phyloP scores from a whole-genome alignment of 2,113 vertebrate species.

The Apodemus speciosus region DNA sequence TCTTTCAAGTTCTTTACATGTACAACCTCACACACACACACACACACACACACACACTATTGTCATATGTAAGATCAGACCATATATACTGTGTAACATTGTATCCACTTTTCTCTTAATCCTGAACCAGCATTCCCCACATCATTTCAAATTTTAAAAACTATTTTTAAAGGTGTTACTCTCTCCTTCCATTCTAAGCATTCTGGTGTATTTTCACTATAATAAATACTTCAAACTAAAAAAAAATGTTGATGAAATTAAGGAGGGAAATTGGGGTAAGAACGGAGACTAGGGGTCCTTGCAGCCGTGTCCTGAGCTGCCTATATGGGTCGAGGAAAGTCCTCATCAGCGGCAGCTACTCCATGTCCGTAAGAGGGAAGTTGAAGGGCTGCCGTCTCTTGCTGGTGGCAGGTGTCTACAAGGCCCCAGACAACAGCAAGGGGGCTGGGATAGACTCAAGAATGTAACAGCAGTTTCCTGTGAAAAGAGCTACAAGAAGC shows the following conservation, averaged over 20 bases:
- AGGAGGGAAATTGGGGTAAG: not conserved
- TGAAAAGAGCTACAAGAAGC: not conserved
- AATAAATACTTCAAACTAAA: slow-evolving; percentile 35
- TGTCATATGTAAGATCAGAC: not conserved
- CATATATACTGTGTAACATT: not conserved
- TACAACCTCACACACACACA: not conserved
- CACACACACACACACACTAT: not conserved
- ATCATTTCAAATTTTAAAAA: slow-evolving; percentile 55
- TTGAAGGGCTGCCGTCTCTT: slow-evolving; percentile 65
- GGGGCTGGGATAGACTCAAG: not conserved
- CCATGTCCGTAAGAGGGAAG: slow-evolving; percentile 67
- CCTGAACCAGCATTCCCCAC: slow-evolving; percentile 45
- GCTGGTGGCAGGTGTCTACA: slow-evolving; percentile 21
- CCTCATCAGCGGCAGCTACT: slow-evolving; percentile 59
- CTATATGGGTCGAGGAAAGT: not conserved
- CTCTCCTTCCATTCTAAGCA: not conserved
- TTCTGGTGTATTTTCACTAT: slow-evolving; percentile 6
- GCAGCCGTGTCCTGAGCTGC: slow-evolving; percentile 26
- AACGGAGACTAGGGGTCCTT: not conserved
- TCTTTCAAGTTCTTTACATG: slow-evolving; percentile 36
- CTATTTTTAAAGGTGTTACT: slow-evolving; percentile 33
- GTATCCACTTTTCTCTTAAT: slow-evolving; percentile 36
- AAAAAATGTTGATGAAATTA: not conserved
- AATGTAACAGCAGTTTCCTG: not conserved
- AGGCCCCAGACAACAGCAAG: not conserved